These are phyloP conservation scores for Darevskia nairensis DNA, from an alignment of 2,797 vertebrate species.

Conservation along the genomic window DNA sequence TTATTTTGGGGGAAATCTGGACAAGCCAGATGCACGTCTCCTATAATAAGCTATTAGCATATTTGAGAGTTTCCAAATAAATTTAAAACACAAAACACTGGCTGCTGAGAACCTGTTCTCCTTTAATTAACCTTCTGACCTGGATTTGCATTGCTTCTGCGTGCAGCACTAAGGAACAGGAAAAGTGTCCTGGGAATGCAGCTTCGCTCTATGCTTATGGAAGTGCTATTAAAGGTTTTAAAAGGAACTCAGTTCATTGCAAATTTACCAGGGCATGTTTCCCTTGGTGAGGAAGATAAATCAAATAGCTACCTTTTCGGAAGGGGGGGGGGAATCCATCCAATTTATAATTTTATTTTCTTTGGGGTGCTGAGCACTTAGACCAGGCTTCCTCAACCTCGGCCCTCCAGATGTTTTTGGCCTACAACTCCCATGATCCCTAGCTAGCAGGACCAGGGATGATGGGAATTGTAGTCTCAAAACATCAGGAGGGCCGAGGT, in stretches of 20 bases:
- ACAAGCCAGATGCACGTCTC: constrained; percentile 7
- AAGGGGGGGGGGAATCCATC: constrained; percentile 19
- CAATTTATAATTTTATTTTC: constrained; percentile 27
- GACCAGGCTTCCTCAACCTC: no score
- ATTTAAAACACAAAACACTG: constrained; percentile 37
- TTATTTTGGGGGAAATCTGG: not conserved
- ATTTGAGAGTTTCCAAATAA: constrained; percentile 24
- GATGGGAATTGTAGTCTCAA: no score
- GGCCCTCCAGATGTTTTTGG: no score
- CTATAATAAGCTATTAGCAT: constrained; percentile 12
- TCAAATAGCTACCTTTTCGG: constrained; percentile 11
- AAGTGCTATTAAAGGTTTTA: constrained; percentile 13
- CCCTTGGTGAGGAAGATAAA: not conserved
- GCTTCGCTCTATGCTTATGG: not conserved
- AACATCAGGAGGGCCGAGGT: no score
- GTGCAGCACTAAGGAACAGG: constrained; percentile 36
- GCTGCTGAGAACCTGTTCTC: constrained; percentile 63
- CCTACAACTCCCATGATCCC: no score
- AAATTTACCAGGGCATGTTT: constrained; percentile 35
- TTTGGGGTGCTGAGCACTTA: constrained; percentile 16
- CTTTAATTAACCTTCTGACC: constrained; percentile 58
- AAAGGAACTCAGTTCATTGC: constrained; percentile 24
- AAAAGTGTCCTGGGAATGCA: not conserved
- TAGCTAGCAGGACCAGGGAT: no score
- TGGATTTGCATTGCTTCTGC: constrained; percentile 42